Conservation (phyloP, 2,888 invertebrate species). For the Phrixothrix hirtus region DNA sequence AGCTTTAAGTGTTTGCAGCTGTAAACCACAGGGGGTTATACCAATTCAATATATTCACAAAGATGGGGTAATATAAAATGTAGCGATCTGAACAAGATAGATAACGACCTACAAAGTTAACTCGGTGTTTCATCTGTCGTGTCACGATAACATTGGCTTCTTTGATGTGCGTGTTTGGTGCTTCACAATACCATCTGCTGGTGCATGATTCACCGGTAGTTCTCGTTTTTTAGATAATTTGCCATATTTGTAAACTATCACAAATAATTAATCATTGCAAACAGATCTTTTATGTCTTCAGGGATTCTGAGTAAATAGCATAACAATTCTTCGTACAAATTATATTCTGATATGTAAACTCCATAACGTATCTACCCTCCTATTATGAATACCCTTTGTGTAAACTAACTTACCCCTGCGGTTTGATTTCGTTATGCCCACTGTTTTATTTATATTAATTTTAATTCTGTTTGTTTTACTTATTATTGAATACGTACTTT, state of each 20-base stretch:
- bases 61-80: constrained; percentile 26
- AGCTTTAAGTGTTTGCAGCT: constrained; percentile 38
- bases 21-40: constrained; percentile 38
- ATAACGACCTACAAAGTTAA: constrained; percentile 32
- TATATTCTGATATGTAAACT: constrained; percentile 45
- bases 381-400: constrained; percentile 40
- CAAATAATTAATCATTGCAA: background rate
- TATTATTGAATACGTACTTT: constrained; percentile 36
- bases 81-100: constrained; percentile 33
- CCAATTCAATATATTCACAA: constrained; percentile 19
- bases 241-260: constrained; percentile 32
- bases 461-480: constrained; percentile 51
- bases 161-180: constrained; percentile 38
- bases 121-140: constrained; percentile 46
- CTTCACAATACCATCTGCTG: constrained; percentile 48
- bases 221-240: too few species aligned
- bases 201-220: constrained; percentile 48
- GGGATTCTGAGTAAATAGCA: constrained; percentile 48
- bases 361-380: constrained; percentile 28
- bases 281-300: constrained; percentile 2
- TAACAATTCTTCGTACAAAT: constrained; percentile 48
- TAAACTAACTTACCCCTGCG: constrained; percentile 48
- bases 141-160: constrained; percentile 37
- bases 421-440: constrained; percentile 49
- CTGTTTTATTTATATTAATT: constrained; percentile 51